Evolutionary conservation across 2,113 vertebrate species (phyloP).

Genomic region (Paradisaea rubra): DNA sequence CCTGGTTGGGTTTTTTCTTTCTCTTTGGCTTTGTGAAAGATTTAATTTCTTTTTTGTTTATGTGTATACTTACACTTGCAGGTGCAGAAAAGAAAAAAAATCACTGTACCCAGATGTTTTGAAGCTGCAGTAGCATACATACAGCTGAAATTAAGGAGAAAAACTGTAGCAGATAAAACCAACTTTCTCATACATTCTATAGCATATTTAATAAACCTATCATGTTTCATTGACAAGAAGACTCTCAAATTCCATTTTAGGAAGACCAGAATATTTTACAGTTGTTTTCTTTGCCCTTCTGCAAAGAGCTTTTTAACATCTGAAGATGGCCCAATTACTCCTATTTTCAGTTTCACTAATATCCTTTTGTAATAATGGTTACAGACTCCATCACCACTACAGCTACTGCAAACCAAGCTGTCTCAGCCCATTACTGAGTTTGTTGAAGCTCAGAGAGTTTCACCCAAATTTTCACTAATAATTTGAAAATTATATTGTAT

Average conservation of each 20-base stretch:
- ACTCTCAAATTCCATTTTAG: conserved; percentile 19
- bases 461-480: conserved; percentile 9
- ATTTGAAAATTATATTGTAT: not conserved
- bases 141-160: conserved; percentile 68
- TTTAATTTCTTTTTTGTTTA: conserved; percentile 79
- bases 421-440: conserved; percentile 28
- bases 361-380: not conserved
- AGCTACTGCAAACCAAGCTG: not conserved
- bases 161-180: conserved; percentile 48
- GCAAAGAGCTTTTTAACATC: not conserved
- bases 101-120: conserved; percentile 73
- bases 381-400: not conserved
- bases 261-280: conserved; percentile 18
- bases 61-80: conserved; percentile 74
- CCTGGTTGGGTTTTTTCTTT: conserved; percentile 54
- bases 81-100: conserved; percentile 74
- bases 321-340: not conserved
- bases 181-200: conserved; percentile 16
- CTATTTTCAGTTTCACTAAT: not conserved
- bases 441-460: not conserved
- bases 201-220: conserved; percentile 55
- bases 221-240: conserved; percentile 32
- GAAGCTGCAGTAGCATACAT: conserved; percentile 58
- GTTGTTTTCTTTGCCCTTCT: conserved; percentile 1
- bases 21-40: conserved; percentile 65